Conservation (phyloP, 2,113 vertebrate species). For the Axis porcinus region DNA sequence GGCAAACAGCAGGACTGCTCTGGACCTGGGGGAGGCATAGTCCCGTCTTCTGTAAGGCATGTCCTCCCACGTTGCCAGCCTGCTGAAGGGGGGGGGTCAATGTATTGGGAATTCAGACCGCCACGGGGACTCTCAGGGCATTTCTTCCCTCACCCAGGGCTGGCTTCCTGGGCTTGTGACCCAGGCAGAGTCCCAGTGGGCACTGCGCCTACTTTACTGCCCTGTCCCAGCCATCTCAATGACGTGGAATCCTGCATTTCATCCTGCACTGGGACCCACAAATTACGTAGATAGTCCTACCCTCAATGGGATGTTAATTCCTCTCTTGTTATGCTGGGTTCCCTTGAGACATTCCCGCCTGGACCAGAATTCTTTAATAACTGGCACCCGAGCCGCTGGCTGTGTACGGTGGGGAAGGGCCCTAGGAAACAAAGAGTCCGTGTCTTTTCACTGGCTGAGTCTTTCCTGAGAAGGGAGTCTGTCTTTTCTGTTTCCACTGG, state of each 20-base stretch:
- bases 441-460: background rate
- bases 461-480: background rate
- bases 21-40: no score
- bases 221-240: background rate
- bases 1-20: background rate
- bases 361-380: background rate
- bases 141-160: background rate
- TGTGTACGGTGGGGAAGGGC: background rate
- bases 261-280: background rate
- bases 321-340: background rate
- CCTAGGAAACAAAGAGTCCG: background rate
- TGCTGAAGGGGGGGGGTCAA: background rate
- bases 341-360: background rate
- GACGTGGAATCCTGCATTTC: no score
- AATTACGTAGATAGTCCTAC: background rate
- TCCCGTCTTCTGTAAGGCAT: background rate
- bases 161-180: background rate
- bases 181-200: background rate
- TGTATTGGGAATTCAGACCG: background rate
- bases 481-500: background rate
- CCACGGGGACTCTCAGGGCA: background rate
- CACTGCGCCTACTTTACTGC: accelerated
- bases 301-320: background rate
- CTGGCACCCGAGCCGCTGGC: background rate
- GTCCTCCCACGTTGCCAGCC: background rate